Percentiles rank a stretch among this genome's conserved stretches.
Conservation (phyloP, 2,797 vertebrate species). For the Phoebastria nigripes region DNA sequence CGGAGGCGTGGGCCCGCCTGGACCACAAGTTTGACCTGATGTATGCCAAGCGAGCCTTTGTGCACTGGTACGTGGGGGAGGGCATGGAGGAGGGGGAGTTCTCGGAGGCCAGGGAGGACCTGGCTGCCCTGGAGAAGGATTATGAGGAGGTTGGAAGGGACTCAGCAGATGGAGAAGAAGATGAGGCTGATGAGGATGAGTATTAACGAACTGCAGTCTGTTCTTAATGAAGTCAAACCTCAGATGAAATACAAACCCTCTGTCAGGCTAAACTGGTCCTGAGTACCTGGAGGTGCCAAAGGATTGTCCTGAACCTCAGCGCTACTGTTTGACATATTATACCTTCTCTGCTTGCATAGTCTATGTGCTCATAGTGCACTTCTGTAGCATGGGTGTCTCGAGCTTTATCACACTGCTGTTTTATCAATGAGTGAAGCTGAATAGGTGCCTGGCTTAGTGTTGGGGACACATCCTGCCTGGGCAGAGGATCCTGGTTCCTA, state of each 20-base stretch:
- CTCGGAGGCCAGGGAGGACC: conserved; percentile 73
- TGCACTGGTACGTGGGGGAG: conserved; percentile 78
- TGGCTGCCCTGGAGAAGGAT: conserved; percentile 69
- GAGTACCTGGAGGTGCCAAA: background rate
- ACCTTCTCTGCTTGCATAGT: background rate
- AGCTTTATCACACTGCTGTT: conserved; percentile 9
- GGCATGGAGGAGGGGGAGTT: conserved; percentile 80
- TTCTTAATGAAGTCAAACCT: background rate
- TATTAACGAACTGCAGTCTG: background rate
- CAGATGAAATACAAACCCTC: background rate
- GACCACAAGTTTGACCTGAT: conserved; percentile 79
- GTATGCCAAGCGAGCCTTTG: conserved; percentile 73
- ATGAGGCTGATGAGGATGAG: conserved; percentile 25
- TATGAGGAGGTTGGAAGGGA: background rate
- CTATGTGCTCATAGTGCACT: background rate
- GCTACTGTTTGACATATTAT: background rate
- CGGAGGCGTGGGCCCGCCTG: conserved; percentile 74
- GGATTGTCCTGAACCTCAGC: background rate
- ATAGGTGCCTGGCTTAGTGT: background rate
- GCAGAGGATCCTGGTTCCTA: background rate
- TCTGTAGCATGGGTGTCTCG: background rate
- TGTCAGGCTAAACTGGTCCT: background rate
- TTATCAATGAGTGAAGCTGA: background rate
- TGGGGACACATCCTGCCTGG: background rate
- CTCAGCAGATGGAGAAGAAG: background rate